Conservation (phyloP, 2,113 vertebrate genomes). For the Prunella himalayana region DNA sequence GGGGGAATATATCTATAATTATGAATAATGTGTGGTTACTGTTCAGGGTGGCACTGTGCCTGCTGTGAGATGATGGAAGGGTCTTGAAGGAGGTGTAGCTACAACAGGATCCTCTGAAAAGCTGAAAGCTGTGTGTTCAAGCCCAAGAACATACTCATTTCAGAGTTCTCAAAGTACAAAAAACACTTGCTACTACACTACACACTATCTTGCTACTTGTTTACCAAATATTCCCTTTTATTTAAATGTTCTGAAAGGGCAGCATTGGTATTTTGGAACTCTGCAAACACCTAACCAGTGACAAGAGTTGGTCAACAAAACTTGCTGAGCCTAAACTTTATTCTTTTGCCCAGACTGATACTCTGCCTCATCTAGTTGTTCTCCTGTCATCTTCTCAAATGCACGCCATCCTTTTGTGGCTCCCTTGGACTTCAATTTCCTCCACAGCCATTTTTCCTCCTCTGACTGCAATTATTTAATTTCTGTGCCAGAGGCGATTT, state of each 20-base stretch:
- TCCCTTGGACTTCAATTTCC: constrained; percentile 13
- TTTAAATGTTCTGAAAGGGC: neutral
- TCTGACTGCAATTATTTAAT: constrained; percentile 17
- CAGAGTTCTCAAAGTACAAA: neutral
- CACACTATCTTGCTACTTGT: neutral
- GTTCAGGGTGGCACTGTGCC: neutral
- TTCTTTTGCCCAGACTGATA: neutral
- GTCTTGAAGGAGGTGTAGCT: neutral
- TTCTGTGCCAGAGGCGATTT: constrained; percentile 16
- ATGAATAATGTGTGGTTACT: neutral
- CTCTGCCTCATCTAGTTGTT: neutral
- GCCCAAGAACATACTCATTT: rapidly evolving
- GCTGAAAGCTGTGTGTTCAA: neutral
- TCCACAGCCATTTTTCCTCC: neutral
- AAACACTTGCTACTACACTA: neutral
- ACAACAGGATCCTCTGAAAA: neutral
- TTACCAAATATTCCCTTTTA: neutral
- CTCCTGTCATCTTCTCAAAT: neutral
- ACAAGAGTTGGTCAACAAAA: neutral
- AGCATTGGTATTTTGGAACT: neutral
- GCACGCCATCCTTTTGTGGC: neutral
- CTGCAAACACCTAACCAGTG: neutral
- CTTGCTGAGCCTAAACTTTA: neutral
- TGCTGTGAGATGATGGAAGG: neutral
- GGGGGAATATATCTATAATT: rapidly evolving